Evolutionary conservation across 37 sponge, comb jelly and placozoan genomes (phyloP).

Genomic region (Spongilla lacustris): DNA sequence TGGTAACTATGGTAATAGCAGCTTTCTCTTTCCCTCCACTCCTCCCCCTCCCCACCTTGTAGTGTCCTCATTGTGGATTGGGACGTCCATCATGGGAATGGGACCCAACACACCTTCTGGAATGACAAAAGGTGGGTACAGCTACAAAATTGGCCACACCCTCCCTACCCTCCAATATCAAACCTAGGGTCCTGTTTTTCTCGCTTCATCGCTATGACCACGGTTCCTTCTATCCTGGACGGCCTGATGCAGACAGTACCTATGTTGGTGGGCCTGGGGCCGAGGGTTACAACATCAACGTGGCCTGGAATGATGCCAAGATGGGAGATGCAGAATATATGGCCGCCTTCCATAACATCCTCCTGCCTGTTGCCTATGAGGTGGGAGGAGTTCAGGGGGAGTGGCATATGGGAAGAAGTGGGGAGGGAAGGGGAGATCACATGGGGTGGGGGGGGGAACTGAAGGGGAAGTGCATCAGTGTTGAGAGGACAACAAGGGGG

Average conservation of each 20-base stretch:
- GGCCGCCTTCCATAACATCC: conserved; percentile 79
- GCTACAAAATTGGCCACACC: conserved; percentile 58
- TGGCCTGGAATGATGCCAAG: conserved; percentile 87
- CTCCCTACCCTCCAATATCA: conserved; percentile 66
- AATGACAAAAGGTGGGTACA: conserved; percentile 63
- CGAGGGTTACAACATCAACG: conserved; percentile 89
- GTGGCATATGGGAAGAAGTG: background rate
- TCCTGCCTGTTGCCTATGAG: conserved; percentile 69
- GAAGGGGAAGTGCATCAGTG: too few relatives aligned
- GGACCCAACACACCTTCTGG: conserved; percentile 88
- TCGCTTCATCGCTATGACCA: conserved; percentile 90
- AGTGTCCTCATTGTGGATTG: conserved; percentile 95
- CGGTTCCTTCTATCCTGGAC: conserved; percentile 81
- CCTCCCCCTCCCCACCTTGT: background rate
- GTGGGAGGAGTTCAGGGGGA: background rate
- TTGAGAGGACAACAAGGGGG: too few relatives aligned
- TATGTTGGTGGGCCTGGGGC: conserved; percentile 67
- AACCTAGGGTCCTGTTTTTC: conserved; percentile 73
- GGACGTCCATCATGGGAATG: conserved; percentile 99
- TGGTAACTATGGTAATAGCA: too few relatives aligned
- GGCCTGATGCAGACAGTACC: conserved; percentile 44
- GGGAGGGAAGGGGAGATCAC: too few relatives aligned
- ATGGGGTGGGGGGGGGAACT: too few relatives aligned
- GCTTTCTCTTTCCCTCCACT: too few relatives aligned
- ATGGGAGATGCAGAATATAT: conserved; percentile 94